phyloP scores from a whole-genome alignment of 1,140 invertebrate genomes.

The Rhopalosiphum padi region DNA sequence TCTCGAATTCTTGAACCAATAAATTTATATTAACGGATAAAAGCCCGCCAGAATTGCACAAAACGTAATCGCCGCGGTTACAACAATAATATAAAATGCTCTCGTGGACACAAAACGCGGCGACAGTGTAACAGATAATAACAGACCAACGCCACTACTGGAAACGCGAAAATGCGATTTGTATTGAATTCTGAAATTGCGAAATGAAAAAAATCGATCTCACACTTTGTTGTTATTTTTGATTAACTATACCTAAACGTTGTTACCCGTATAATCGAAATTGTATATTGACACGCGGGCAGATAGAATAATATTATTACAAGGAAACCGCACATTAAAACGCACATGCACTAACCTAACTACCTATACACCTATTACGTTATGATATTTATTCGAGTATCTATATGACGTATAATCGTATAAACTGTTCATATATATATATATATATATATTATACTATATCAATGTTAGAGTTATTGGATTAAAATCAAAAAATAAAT shows the following conservation, averaged over 20 bases:
- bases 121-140: background rate
- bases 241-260: background rate
- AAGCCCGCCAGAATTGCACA: background rate
- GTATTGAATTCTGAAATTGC: background rate
- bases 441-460: too few relatives aligned
- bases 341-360: background rate
- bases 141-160: background rate
- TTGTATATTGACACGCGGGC: background rate
- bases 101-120: background rate
- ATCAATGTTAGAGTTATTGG: background rate
- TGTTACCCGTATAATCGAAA: background rate
- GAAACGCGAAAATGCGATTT: background rate
- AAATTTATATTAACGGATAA: background rate
- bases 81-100: conserved; percentile 15
- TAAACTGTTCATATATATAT: background rate
- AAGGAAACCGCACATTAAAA: background rate
- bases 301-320: conserved; percentile 20
- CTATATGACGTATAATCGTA: background rate
- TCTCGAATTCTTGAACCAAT: background rate
- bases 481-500: background rate
- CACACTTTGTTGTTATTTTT: background rate
- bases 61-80: background rate
- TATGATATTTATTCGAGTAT: background rate
- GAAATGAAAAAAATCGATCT: background rate
- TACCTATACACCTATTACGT: background rate